These are phyloP conservation scores for Hemicrepidius hirtus DNA, from an alignment of 2,888 invertebrate species.

Conservation along the genomic window DNA sequence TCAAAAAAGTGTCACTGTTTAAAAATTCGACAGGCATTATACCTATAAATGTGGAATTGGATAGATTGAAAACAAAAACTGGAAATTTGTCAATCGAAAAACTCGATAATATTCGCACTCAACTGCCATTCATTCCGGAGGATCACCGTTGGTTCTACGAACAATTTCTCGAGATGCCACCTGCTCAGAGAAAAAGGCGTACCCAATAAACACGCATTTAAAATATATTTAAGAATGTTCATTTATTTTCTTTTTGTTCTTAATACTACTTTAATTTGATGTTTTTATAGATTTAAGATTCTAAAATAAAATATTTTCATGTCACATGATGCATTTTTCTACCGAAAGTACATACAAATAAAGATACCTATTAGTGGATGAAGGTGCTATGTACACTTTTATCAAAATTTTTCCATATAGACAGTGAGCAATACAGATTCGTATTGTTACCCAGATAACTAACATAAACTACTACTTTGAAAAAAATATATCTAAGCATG, in stretches of 20 bases:
- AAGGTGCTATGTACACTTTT: constrained; percentile 9
- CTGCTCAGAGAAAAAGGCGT: not conserved
- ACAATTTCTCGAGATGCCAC: not conserved
- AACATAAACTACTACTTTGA: constrained; percentile 3
- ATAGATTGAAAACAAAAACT: constrained; percentile 7
- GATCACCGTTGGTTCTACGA: not conserved
- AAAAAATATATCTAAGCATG: not conserved
- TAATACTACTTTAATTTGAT: not conserved
- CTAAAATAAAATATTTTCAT: constrained; percentile 8
- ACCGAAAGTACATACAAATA: not conserved
- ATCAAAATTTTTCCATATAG: constrained; percentile 1
- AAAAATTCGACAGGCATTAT: not conserved
- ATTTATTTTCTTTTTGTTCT: not conserved
- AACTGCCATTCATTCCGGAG: not conserved
- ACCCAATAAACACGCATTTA: not conserved
- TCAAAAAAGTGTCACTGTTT: not conserved
- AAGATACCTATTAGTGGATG: constrained; percentile 10
- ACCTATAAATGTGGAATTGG: not conserved
- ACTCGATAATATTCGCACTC: not conserved
- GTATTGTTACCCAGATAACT: not conserved
- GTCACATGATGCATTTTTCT: not conserved
- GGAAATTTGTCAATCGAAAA: not conserved
- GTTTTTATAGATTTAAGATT: constrained; percentile 3
- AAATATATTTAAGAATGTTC: not conserved
- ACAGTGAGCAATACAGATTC: constrained; percentile 2